Evolutionary conservation across 2,113 vertebrate species (phyloP), one percentile per base, ranked within the genome.

Genomic region (Vanacampus margaritifer): DNA sequence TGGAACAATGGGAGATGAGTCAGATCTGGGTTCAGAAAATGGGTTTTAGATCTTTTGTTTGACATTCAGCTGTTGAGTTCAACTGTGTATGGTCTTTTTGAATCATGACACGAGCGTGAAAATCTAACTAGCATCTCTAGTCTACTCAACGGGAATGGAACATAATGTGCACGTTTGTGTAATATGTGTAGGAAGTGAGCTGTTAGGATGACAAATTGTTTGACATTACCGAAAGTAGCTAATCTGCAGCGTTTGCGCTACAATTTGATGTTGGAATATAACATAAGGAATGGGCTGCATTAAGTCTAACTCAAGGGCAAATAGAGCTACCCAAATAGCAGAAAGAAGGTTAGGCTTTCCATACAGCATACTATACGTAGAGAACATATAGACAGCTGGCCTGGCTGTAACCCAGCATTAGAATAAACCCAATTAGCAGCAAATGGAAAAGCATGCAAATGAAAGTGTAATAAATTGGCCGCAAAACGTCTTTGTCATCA

Each of bases 141-240:
- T 61, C 5, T 23, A 23, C 10, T 62, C 23, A 24, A 32, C 43
- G n/a, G 37, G 59, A 61, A 39, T 61, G 21, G 6, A 36, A 41
- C 24, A 41, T 3, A 3, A 24, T 41, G 60, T 62, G 37, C 16
- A 62, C 59, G 24, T 24, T 24, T 41, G 60, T 62, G 37, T 24
- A 62, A 37, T 43, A 16, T 24, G 28, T 12, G 77, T 73, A 76
- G 39, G 92, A 91, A 91, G 89, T 80, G 92, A 89, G 88, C 90
- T 86, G 69, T 90, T 65, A 58, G 86, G 78, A 71, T 86, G 92
- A 94, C 82, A 91, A 91, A 94, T 84, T 84, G 87, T 87, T 78
- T 88, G 78, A 75, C 43, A 74, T 80, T 73, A 78, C 79, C 76
- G 87, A 85, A 57, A 84, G 73, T 39, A 57, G 76, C 71, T 65